Conservation (phyloP, 2,797 vertebrate genomes). For the Erithacus rubecula region DNA sequence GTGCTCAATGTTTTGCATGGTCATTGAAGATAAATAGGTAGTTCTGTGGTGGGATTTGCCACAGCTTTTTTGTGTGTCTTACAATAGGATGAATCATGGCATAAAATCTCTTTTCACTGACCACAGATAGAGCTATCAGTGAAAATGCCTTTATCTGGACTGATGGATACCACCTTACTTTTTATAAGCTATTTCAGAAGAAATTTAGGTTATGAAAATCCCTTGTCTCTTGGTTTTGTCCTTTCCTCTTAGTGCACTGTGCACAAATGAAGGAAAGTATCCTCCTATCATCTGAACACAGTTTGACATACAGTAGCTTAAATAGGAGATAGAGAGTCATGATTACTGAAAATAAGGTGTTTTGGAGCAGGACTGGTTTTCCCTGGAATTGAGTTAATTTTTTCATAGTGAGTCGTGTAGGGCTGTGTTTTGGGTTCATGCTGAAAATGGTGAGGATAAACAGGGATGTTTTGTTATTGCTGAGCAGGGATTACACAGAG, state of each 20-base stretch:
- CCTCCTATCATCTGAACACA: background rate
- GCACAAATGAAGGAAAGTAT: background rate
- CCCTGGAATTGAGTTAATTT: background rate
- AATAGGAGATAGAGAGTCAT: background rate
- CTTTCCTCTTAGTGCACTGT: background rate
- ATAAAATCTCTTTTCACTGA: background rate
- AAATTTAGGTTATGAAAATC: background rate
- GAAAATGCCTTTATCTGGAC: background rate
- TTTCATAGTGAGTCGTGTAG: rapidly evolving
- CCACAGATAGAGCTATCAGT: rapidly evolving
- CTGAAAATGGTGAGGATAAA: background rate
- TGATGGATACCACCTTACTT: background rate
- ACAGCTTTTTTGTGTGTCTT: background rate
- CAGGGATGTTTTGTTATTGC: background rate
- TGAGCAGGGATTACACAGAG: background rate
- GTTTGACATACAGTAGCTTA: background rate
- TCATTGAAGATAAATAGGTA: background rate
- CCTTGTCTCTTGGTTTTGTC: background rate
- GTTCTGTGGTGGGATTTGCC: background rate
- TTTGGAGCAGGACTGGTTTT: background rate
- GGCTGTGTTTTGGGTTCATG: background rate
- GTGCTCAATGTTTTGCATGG: background rate
- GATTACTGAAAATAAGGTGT: background rate
- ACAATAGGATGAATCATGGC: background rate
- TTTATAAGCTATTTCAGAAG: background rate